A percentile compares a stretch with the other conserved stretches of the same genome.
These are phyloP conservation scores for Kuschelorhynchus macadamiae DNA, from an alignment of 2,888 invertebrate genomes.

Conservation along the genomic window DNA sequence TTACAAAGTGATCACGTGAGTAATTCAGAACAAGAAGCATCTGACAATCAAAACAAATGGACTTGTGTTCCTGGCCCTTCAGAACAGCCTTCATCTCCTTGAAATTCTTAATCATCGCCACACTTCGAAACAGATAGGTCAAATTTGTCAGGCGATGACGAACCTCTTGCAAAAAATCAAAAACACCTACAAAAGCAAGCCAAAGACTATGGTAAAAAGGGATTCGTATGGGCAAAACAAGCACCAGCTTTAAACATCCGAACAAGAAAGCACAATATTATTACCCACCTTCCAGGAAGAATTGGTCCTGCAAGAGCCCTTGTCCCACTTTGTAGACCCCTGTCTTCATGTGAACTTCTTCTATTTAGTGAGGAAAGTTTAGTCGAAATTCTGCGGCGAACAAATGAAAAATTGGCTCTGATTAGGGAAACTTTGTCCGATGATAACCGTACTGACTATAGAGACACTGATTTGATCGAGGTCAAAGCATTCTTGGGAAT, in stretches of 20 bases:
- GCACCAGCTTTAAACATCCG: not conserved
- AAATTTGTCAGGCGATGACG: slow-evolving; percentile 12
- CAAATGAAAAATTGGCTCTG: not conserved
- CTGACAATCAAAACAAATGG: slow-evolving; percentile 11
- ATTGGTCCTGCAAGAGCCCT: slow-evolving; percentile 12
- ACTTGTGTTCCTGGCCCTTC: not conserved
- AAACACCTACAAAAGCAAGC: slow-evolving; percentile 11
- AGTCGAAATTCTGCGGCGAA: not conserved
- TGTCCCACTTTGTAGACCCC: not conserved
- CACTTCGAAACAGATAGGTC: slow-evolving; percentile 7
- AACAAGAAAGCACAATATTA: not conserved
- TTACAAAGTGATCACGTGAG: slow-evolving; percentile 17
- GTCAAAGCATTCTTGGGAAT: no score
- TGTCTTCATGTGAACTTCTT: slow-evolving; percentile 8
- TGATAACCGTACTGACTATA: not conserved
- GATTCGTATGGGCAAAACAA: not conserved
- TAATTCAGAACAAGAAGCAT: slow-evolving; percentile 20
- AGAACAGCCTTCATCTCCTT: not conserved
- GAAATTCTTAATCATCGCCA: not conserved
- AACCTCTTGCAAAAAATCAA: slow-evolving; percentile 5
- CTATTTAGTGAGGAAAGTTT: slow-evolving; percentile 4
- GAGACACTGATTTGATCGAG: not conserved
- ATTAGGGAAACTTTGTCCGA: not conserved
- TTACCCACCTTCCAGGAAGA: slow-evolving; percentile 4
- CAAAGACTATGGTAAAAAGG: not conserved